Base-by-base conservation (phyloP, 2,113 vertebrate genomes). In the Eupsittula cactorum region DNA sequence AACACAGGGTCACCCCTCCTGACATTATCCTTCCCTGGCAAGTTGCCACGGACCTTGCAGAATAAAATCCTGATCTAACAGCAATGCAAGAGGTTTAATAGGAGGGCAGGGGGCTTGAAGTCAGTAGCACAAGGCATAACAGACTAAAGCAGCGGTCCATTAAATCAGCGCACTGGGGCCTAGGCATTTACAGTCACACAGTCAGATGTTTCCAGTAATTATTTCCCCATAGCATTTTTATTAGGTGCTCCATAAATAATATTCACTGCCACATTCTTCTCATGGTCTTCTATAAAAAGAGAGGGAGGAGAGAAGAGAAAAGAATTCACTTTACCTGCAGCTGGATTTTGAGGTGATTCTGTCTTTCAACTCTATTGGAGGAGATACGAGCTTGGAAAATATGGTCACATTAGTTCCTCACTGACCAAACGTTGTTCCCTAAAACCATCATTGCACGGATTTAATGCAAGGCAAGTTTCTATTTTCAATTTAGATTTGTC, bases 201-300 rank as follows among this genome's bases (percentile, higher is more conserved):
- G 93, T 95, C 95, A 97, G 95, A 97, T 96, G 91, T 98, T 98
- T 98, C 97, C 98, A 98, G 98, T 97, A 98, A 98, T 97, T 97
- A 98, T 98, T 98, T 98, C 97, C 94, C 97, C 74, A 93, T 97
- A 96, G 97, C 96, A 98, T 97, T 97, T 98, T 97, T 98, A 98
- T 98, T 97, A 98, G 97, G 97, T 97, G 96, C 95, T 96, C 97
- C 96, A 98, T 98, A 98, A 98, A 98, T 98, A 98, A 98, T 97
- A 97, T 96, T 97, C 97, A 97, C 97, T 67, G 85, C 94, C 44
- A 23, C 95, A 94, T 86, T 96, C 96, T 97, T 96, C 97, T 97
- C 82, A 39, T 65, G 16, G 74, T 71, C 85, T 70, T 89, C 96
- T 91, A 73, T 33, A 76, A 75, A 88, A 92, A 82, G 71, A 71